Evolutionary conservation across 2,113 vertebrate species (phyloP).

Genomic region (Sebastes schlegelii): DNA sequence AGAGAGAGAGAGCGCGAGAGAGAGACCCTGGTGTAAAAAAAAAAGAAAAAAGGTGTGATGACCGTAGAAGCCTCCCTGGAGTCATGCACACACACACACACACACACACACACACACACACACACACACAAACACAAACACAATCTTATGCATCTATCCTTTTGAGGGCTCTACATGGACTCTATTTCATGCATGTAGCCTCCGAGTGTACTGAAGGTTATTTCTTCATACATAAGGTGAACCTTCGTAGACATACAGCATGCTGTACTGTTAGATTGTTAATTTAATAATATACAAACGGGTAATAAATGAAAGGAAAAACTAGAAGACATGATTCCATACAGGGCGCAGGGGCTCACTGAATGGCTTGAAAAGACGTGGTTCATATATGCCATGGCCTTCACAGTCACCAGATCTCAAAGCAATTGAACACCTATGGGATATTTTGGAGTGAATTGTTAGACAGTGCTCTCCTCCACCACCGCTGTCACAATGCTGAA

Average conservation of each 20-base stretch:
- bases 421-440: too few relatives aligned
- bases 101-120: slow-evolving; percentile 32
- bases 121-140: slow-evolving; percentile 12
- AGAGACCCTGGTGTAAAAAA: slow-evolving; percentile 36
- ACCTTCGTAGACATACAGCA: neutral
- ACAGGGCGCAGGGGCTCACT: too few relatives aligned
- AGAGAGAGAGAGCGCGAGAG: slow-evolving; percentile 22
- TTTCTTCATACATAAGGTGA: neutral
- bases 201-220: neutral
- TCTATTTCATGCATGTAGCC: neutral
- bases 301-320: too few relatives aligned
- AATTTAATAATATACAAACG: neutral
- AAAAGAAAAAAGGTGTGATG: slow-evolving; percentile 59
- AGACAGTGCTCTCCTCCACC: too few relatives aligned
- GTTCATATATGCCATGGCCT: too few relatives aligned
- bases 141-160: neutral
- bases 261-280: neutral
- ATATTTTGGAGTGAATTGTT: too few relatives aligned
- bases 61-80: slow-evolving; percentile 56
- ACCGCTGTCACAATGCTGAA: too few relatives aligned
- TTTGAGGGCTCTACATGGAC: neutral
- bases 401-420: too few relatives aligned
- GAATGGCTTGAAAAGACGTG: too few relatives aligned
- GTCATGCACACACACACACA: slow-evolving; percentile 37
- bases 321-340: too few relatives aligned